These are phyloP conservation scores for Bovichtus diacanthus DNA, from an alignment of 2,797 vertebrate species.

Conservation along the genomic window DNA sequence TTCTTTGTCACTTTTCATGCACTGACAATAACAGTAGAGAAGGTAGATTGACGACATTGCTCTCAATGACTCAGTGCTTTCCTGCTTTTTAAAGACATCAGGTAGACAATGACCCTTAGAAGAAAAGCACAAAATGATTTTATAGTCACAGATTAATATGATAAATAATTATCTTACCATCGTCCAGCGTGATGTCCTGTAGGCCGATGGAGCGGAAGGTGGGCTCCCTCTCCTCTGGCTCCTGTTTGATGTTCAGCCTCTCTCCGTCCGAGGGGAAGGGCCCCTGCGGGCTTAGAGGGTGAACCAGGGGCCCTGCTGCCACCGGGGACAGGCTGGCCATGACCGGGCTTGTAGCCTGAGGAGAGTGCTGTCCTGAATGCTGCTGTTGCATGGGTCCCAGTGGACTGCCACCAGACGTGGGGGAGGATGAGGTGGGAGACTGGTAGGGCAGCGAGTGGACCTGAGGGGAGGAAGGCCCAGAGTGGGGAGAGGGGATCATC, in stretches of 20 bases:
- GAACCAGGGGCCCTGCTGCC: constrained; percentile 85
- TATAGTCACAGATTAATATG: constrained; percentile 2
- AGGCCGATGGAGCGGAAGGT: constrained; percentile 96
- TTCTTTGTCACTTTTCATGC: not conserved
- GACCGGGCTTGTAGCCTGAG: constrained; percentile 78
- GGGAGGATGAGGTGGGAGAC: constrained; percentile 91
- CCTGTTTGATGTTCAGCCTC: constrained; percentile 92
- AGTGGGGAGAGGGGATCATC: constrained; percentile 91
- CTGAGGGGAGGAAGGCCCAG: constrained; percentile 94
- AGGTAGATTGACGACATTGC: not conserved
- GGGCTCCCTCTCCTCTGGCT: constrained; percentile 93
- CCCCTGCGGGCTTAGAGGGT: constrained; percentile 87
- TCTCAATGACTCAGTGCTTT: not conserved
- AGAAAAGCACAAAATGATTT: constrained; percentile 4
- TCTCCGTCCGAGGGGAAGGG: constrained; percentile 89
- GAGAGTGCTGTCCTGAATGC: constrained; percentile 83
- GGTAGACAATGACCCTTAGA: not conserved
- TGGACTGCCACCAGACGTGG: constrained; percentile 84
- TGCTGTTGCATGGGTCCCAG: constrained; percentile 87
- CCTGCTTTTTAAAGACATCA: not conserved
- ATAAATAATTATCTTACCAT: constrained; percentile 88
- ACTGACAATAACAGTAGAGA: not conserved
- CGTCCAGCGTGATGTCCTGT: constrained; percentile 98
- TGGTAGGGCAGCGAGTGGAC: constrained; percentile 93
- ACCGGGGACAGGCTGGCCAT: constrained; percentile 82